phyloP scores from a whole-genome alignment of 2,888 invertebrate genomes.

The Sphecodes monilicornis region DNA sequence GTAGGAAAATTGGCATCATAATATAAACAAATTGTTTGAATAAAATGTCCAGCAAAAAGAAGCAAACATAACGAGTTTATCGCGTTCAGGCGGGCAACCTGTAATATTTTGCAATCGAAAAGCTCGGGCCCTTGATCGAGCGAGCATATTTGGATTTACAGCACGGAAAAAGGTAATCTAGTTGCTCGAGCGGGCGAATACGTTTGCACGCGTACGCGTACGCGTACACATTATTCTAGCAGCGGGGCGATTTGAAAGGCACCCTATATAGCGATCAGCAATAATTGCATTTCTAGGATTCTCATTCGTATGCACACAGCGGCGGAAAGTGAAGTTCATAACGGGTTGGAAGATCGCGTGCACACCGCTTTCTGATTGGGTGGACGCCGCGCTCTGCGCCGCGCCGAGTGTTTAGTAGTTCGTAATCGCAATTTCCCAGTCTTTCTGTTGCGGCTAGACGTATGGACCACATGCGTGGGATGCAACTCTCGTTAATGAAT shows the following conservation, averaged over 20 bases:
- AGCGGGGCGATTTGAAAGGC: constrained; percentile 34
- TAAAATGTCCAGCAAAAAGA: background rate
- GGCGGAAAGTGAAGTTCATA: constrained; percentile 52
- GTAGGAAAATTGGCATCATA: background rate
- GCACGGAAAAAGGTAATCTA: constrained; percentile 42
- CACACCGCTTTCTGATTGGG: constrained; percentile 30
- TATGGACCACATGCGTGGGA: background rate
- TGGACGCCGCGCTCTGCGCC: background rate
- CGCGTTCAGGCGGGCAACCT: background rate
- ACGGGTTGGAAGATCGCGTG: constrained; percentile 25
- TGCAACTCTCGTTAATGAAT: constrained; percentile 42
- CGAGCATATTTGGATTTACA: constrained; percentile 30
- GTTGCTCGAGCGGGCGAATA: background rate
- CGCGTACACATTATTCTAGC: constrained; percentile 27
- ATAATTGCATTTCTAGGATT: constrained; percentile 67
- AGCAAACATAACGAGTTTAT: background rate
- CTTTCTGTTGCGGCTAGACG: constrained; percentile 19
- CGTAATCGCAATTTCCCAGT: constrained; percentile 34
- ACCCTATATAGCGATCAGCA: constrained; percentile 46
- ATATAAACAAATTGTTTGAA: background rate
- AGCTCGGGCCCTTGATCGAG: background rate
- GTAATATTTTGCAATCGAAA: background rate
- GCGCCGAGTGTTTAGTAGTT: constrained; percentile 36
- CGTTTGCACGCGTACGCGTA: background rate
- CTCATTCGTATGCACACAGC: constrained; percentile 57